A percentile compares a stretch with the other conserved stretches of the same genome.
phyloP scores from a whole-genome alignment of 30 jellyfish, hydroid and myxozoan species.

The Rhopilema esculentum region DNA sequence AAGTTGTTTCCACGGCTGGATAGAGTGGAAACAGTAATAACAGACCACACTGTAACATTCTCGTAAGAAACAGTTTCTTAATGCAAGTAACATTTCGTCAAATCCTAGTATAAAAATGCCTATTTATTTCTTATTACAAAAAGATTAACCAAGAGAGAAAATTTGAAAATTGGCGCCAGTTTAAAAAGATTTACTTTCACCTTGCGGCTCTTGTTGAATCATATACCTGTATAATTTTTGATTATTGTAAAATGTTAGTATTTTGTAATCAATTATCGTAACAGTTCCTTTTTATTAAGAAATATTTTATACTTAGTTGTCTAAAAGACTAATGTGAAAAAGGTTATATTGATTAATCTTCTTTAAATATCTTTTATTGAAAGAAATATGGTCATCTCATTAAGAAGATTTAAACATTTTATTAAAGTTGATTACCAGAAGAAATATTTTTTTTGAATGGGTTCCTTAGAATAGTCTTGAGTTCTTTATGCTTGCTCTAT shows the following conservation, averaged over 20 bases:
- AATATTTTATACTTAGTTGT: neutral
- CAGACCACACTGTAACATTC: too few species aligned
- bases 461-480: too few species aligned
- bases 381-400: too few species aligned
- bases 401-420: too few species aligned
- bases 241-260: neutral
- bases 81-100: too few species aligned
- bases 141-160: neutral
- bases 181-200: too few species aligned
- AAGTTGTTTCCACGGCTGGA: slow-evolving; percentile 99
- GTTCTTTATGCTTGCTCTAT: too few species aligned
- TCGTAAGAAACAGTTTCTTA: too few species aligned
- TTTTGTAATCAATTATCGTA: neutral
- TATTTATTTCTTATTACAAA: neutral
- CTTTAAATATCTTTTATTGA: too few species aligned
- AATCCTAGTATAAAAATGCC: neutral
- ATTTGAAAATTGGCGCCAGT: neutral
- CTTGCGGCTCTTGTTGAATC: neutral
- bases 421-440: too few species aligned
- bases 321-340: neutral
- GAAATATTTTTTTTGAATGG: too few species aligned
- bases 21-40: slow-evolving; percentile 88
- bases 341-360: too few species aligned
- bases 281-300: neutral
- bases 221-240: neutral